These are phyloP conservation scores for Philereme transversata DNA, from an alignment of 2,888 invertebrate genomes.

Conservation along the genomic window DNA sequence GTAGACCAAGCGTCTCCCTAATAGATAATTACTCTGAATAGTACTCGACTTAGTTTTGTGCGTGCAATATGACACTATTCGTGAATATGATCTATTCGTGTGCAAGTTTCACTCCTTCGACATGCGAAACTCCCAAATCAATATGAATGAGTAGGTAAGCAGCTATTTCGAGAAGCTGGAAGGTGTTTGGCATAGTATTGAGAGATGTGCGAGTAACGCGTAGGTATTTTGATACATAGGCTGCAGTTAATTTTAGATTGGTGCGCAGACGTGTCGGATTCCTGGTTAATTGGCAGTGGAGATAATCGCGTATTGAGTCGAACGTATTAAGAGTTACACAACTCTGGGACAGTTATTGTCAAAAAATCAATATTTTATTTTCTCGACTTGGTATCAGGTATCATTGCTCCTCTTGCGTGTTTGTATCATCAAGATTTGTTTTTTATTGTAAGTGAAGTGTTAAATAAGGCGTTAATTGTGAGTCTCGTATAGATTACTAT, in stretches of 20 bases:
- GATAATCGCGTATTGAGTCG: conserved; percentile 73
- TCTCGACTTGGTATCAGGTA: neutral
- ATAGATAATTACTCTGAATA: conserved; percentile 40
- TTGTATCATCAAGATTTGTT: conserved; percentile 42
- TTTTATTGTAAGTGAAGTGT: conserved; percentile 60
- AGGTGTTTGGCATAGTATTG: conserved; percentile 84
- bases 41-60: conserved; percentile 38
- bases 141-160: conserved; percentile 72
- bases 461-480: conserved; percentile 77
- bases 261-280: conserved; percentile 83
- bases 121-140: conserved; percentile 63
- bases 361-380: conserved; percentile 30
- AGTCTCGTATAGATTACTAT: conserved; percentile 79
- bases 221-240: conserved; percentile 84
- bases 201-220: conserved; percentile 82
- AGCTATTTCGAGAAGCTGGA: conserved; percentile 80
- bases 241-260: conserved; percentile 84
- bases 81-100: conserved; percentile 48
- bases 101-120: conserved; percentile 47
- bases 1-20: conserved; percentile 52
- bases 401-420: conserved; percentile 24
- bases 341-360: conserved; percentile 17
- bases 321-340: conserved; percentile 39
- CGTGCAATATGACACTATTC: conserved; percentile 42
- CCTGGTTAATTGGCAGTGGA: conserved; percentile 81